These are phyloP conservation scores for Norana najaformis DNA, from an alignment of 2,888 invertebrate genomes.

Conservation along the genomic window DNA sequence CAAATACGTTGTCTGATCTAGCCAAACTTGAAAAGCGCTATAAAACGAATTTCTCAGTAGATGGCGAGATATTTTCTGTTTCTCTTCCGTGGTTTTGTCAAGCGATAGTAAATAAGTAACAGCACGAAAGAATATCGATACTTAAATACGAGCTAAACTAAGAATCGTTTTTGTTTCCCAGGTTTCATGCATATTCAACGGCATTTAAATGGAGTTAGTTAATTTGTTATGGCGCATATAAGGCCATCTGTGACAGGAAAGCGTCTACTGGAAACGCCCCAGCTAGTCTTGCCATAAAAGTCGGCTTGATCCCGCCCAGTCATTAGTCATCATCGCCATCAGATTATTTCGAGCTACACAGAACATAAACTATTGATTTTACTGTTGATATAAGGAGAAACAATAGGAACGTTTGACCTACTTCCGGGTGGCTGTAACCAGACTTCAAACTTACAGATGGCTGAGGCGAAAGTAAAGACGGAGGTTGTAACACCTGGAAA, in stretches of 20 bases:
- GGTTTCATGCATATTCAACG: background rate
- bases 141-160: background rate
- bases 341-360: background rate
- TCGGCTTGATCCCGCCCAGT: background rate
- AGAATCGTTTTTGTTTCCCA: background rate
- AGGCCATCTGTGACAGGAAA: background rate
- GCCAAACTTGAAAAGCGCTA: background rate
- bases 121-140: background rate
- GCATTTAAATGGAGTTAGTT: background rate
- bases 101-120: background rate
- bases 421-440: background rate
- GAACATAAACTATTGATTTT: background rate
- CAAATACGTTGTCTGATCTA: background rate
- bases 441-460: background rate
- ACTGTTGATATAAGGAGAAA: background rate
- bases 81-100: background rate
- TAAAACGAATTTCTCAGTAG: background rate
- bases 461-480: background rate
- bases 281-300: background rate
- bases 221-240: background rate
- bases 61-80: background rate
- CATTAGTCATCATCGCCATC: background rate
- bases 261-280: background rate
- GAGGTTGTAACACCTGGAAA: background rate
- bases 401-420: background rate